Evolutionary conservation across 2,113 vertebrate species (phyloP).

Genomic region (Deroptyus accipitrinus): DNA sequence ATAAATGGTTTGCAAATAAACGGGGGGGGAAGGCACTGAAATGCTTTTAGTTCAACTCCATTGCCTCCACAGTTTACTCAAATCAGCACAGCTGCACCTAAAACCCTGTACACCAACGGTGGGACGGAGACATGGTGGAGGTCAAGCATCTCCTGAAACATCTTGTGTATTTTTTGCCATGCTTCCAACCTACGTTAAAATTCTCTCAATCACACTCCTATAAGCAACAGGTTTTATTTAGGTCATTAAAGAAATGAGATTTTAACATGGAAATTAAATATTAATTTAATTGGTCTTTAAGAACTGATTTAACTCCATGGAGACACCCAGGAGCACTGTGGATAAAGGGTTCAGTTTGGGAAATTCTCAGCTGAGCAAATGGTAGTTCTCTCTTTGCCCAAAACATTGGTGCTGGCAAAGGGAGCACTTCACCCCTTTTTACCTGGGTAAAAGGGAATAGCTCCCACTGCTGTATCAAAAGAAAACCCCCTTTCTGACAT

Average conservation of each 20-base stretch:
- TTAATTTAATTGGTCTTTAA: background rate
- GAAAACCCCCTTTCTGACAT: background rate
- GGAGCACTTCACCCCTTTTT: too few species aligned
- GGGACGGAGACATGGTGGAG: background rate
- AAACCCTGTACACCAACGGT: background rate
- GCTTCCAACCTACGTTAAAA: background rate
- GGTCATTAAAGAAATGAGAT: background rate
- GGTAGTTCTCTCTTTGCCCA: background rate
- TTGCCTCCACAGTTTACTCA: background rate
- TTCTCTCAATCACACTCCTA: background rate
- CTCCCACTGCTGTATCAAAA: rapidly evolving
- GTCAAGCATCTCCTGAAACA: background rate
- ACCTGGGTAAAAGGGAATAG: background rate
- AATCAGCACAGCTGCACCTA: rapidly evolving
- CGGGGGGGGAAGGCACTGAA: background rate
- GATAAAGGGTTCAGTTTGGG: background rate
- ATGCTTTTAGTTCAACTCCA: rapidly evolving
- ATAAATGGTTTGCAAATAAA: background rate
- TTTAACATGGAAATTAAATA: background rate
- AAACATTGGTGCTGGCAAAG: rapidly evolving
- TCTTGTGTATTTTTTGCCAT: rapidly evolving
- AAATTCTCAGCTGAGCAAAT: rapidly evolving
- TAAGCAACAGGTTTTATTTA: background rate
- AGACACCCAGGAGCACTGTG: rapidly evolving
- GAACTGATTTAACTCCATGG: background rate